These are phyloP conservation scores for Antheraea pernyi DNA, from an alignment of 1,140 invertebrate species.

Conservation along the genomic window DNA sequence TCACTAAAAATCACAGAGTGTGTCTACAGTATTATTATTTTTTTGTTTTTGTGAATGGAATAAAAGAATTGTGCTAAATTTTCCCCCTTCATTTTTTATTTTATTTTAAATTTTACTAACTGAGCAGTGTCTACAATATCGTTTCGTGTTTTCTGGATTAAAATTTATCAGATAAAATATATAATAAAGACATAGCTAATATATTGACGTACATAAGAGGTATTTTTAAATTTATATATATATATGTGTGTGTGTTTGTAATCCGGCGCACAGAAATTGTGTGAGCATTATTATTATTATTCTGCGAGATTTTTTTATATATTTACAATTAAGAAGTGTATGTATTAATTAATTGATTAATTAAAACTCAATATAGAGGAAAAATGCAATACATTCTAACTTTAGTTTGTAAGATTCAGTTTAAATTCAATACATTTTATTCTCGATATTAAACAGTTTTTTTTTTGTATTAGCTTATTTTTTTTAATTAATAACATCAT, in stretches of 20 bases:
- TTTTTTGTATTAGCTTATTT: conserved; percentile 1
- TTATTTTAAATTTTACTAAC: background rate
- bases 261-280: conserved; percentile 24
- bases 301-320: conserved; percentile 30
- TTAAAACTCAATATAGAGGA: conserved; percentile 28
- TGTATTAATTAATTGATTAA: conserved; percentile 20
- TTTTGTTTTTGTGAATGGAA: conserved; percentile 10
- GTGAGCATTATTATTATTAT: conserved; percentile 33
- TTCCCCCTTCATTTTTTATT: no score
- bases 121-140: background rate
- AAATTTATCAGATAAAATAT: conserved; percentile 18
- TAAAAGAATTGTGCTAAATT: no score
- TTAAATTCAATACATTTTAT: conserved; percentile 1
- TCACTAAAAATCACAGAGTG: background rate
- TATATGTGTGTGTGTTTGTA: background rate
- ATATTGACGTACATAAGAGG: conserved; percentile 4
- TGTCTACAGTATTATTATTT: background rate
- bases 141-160: conserved; percentile 8
- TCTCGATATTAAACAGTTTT: background rate
- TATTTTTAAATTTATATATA: conserved; percentile 3
- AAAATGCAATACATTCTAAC: conserved; percentile 52
- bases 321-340: conserved; percentile 24
- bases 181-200: conserved; percentile 13
- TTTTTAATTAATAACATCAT: background rate
- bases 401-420: conserved; percentile 34